phyloP scores from a whole-genome alignment of 2,888 invertebrate genomes.

The Dugesia japonica region DNA sequence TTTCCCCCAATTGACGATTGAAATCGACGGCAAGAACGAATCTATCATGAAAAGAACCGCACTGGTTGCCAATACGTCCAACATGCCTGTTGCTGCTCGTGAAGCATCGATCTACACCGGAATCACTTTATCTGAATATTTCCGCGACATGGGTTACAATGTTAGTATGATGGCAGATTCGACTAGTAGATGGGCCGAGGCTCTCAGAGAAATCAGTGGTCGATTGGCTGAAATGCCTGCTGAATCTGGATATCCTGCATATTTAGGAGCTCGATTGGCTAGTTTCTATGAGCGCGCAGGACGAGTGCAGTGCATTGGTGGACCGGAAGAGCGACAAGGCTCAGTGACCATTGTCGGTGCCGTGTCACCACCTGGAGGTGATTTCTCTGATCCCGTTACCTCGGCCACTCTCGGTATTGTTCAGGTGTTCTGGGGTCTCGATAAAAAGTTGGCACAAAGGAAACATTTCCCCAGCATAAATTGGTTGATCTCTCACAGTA shows the following conservation, averaged over 20 bases:
- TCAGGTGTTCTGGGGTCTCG: conserved; percentile 97
- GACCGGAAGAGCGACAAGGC: conserved; percentile 73
- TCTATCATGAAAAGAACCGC: conserved; percentile 99
- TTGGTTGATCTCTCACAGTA: conserved; percentile 97
- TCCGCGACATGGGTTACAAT: conserved; percentile 90
- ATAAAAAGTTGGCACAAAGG: conserved; percentile 92
- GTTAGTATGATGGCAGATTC: conserved; percentile 99
- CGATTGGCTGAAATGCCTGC: conserved; percentile 99
- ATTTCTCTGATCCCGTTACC: conserved; percentile 98
- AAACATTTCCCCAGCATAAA: conserved; percentile 99
- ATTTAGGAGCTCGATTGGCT: conserved; percentile 87
- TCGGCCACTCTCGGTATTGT: conserved; percentile 95
- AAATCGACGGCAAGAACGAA: conserved; percentile 77
- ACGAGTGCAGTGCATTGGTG: conserved; percentile 83
- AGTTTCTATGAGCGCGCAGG: conserved; percentile 95
- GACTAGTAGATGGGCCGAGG: conserved; percentile 99
- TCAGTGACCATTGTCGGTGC: conserved; percentile 98
- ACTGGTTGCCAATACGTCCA: conserved; percentile 95
- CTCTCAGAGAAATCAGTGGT: conserved; percentile 93
- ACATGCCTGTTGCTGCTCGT: conserved; percentile 99
- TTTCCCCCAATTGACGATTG: conserved; percentile 86
- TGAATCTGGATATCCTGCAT: conserved; percentile 83
- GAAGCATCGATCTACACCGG: conserved; percentile 98
- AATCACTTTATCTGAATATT: conserved; percentile 97
- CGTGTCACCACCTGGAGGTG: conserved; percentile 97